These are phyloP conservation scores for Indicator indicator DNA, from an alignment of 2,113 vertebrate species.

Conservation along the genomic window DNA sequence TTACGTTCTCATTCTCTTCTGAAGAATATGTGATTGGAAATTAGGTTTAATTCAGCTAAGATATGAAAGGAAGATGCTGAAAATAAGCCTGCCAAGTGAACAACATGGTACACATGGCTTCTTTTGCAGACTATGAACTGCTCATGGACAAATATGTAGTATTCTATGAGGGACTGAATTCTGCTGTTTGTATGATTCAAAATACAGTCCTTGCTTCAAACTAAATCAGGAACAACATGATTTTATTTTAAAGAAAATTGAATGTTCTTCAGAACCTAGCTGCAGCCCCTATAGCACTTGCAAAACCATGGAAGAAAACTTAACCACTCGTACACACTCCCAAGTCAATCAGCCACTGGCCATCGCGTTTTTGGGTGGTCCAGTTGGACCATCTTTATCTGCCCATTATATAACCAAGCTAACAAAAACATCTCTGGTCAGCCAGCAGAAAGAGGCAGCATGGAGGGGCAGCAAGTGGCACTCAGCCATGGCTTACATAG, in stretches of 20 bases:
- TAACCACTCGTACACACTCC: not conserved
- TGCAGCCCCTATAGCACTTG: not conserved
- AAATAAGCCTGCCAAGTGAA: not conserved
- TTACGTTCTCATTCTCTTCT: not conserved
- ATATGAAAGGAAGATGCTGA: not conserved
- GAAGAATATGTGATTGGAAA: not conserved
- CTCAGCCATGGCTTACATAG: not conserved
- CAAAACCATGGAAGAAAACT: not conserved
- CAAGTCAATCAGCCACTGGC: not conserved
- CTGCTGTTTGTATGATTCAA: not conserved
- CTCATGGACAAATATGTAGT: not conserved
- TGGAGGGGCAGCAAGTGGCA: not conserved
- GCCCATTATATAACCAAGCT: not conserved
- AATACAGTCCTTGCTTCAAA: not conserved
- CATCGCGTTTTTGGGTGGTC: not conserved
- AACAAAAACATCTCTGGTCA: not conserved
- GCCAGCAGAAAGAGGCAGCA: not conserved
- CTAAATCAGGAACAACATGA: not conserved
- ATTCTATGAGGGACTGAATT: not conserved
- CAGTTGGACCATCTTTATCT: not conserved
- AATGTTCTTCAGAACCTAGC: not conserved
- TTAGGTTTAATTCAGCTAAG: not conserved
- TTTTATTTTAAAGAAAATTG: not conserved
- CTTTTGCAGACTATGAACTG: not conserved
- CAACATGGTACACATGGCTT: not conserved